phyloP scores from a whole-genome alignment of 1,140 invertebrate species.

The Ridgeia piscesae region DNA sequence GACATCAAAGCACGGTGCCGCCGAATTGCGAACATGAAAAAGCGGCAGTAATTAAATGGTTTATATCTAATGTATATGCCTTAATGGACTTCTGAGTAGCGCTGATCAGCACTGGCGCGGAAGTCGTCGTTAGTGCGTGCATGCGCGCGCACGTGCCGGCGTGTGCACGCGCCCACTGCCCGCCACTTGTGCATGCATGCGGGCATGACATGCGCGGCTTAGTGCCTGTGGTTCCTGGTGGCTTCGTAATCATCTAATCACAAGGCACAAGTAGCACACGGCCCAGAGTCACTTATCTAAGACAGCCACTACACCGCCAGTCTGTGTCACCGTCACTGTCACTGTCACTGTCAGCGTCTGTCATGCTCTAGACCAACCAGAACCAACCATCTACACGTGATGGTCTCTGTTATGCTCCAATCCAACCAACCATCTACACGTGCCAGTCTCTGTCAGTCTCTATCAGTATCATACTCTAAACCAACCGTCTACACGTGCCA shows the following conservation, averaged over 20 bases:
- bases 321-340: too few relatives aligned
- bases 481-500: too few relatives aligned
- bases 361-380: too few relatives aligned
- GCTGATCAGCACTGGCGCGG: background rate
- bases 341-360: too few relatives aligned
- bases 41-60: conserved; percentile 5
- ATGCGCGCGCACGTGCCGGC: background rate
- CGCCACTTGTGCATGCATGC: background rate
- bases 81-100: conserved; percentile 5
- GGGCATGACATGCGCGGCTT: background rate
- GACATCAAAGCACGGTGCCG: background rate
- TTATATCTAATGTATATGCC: conserved; percentile 6
- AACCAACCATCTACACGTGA: too few relatives aligned
- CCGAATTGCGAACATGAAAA: conserved; percentile 5
- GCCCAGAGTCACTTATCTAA: background rate
- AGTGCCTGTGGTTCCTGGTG: background rate
- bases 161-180: background rate
- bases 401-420: too few relatives aligned
- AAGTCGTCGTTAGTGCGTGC: background rate
- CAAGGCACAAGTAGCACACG: background rate
- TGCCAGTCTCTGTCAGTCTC: too few relatives aligned
- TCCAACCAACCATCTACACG: too few relatives aligned
- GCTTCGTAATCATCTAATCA: background rate
- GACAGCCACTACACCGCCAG: background rate
- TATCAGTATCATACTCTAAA: too few relatives aligned